Evolutionary conservation across 1,140 invertebrate genomes (phyloP).

Genomic region (Tetramorium simillimum): DNA sequence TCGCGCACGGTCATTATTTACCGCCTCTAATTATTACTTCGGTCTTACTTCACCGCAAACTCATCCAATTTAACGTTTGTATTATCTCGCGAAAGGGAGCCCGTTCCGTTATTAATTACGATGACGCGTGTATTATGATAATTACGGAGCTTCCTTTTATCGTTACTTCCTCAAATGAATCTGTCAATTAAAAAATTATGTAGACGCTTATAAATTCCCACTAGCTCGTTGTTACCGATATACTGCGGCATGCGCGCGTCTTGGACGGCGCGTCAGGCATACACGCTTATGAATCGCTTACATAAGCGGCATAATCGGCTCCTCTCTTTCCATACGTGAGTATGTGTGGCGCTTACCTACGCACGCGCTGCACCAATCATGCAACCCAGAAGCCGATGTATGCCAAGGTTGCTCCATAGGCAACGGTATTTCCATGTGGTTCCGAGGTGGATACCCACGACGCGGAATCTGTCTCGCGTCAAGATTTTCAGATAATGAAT

Average conservation of each 20-base stretch:
- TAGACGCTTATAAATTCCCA: neutral
- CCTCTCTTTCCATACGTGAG: conserved; percentile 16
- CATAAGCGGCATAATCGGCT: conserved; percentile 67
- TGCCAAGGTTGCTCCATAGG: conserved; percentile 68
- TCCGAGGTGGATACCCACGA: conserved; percentile 5
- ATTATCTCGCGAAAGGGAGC: conserved; percentile 13
- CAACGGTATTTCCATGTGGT: conserved; percentile 50
- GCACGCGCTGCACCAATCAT: conserved; percentile 26
- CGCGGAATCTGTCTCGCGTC: neutral
- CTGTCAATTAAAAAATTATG: neutral
- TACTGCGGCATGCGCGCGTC: conserved; percentile 14
- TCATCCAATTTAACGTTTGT: conserved; percentile 25
- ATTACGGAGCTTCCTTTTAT: conserved; percentile 1
- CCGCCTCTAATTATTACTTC: conserved; percentile 16
- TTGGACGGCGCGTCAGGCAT: conserved; percentile 18
- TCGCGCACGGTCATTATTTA: conserved; percentile 29
- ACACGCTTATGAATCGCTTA: conserved; percentile 65
- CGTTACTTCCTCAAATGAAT: neutral
- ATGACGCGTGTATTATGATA: conserved; percentile 3
- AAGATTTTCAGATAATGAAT: neutral
- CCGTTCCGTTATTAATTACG: conserved; percentile 38
- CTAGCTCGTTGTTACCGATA: conserved; percentile 35
- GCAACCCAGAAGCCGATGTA: conserved; percentile 61
- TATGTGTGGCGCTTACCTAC: conserved; percentile 68
- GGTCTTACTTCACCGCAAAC: neutral